A percentile compares a stretch with the other conserved stretches of the same genome.
phyloP scores from a whole-genome alignment of 2,888 invertebrate species.

The Sesia apiformis region DNA sequence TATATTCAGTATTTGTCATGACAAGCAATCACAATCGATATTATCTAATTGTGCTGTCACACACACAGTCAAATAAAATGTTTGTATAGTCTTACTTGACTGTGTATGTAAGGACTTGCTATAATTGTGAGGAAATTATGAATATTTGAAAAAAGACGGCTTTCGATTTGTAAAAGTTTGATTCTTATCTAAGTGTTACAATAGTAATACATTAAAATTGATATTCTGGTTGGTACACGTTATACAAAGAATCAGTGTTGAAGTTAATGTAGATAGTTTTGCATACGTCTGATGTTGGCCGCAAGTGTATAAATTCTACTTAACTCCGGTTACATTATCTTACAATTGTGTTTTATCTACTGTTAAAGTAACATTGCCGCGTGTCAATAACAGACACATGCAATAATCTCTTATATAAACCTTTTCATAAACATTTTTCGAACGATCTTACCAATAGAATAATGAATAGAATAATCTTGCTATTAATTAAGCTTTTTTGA shows the following conservation, averaged over 20 bases:
- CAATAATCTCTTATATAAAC: no score
- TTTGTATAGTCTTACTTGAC: slow-evolving; percentile 17
- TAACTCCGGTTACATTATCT: no score
- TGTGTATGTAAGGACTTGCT: slow-evolving; percentile 16
- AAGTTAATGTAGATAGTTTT: slow-evolving; percentile 7
- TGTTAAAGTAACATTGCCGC: no score
- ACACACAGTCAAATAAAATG: neutral
- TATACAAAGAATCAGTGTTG: slow-evolving; percentile 36
- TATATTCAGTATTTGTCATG: slow-evolving; percentile 8
- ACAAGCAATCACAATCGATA: neutral
- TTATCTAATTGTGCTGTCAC: neutral
- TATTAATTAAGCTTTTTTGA: no score
- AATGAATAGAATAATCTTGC: no score
- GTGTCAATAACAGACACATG: no score
- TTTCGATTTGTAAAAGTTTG: no score
- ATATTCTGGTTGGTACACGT: slow-evolving; percentile 28
- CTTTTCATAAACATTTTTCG: no score
- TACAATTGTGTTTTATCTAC: no score
- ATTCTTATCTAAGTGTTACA: neutral
- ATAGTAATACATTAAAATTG: neutral
- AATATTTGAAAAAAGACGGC: no score
- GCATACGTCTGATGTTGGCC: neutral
- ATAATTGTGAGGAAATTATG: slow-evolving; percentile 1
- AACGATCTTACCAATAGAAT: no score
- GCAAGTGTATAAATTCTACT: neutral